Evolutionary conservation across 37 sponge, comb jelly and placozoan species (phyloP).

Genomic region (Chondrosia reniformis): DNA sequence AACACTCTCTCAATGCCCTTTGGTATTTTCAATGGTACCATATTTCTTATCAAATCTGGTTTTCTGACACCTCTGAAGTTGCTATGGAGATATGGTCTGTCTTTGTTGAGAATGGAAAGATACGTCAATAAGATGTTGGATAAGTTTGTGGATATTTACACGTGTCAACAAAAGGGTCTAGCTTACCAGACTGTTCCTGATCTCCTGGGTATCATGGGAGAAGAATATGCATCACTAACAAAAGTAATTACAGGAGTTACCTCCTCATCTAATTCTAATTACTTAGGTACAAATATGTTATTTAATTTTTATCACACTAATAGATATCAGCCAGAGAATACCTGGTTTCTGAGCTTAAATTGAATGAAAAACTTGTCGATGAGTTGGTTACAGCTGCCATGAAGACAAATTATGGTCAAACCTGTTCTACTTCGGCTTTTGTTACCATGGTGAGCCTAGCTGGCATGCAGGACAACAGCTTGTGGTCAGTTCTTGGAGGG

Average conservation of each 20-base stretch:
- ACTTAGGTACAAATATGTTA: not conserved
- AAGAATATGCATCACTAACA: conserved; percentile 35
- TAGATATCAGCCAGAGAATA: conserved; percentile 54
- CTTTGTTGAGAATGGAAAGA: conserved; percentile 34
- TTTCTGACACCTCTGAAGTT: conserved; percentile 36
- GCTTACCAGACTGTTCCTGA: conserved; percentile 66
- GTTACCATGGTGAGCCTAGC: conserved; percentile 68
- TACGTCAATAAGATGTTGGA: conserved; percentile 35
- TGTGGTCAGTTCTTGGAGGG: conserved; percentile 79
- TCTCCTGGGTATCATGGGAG: conserved; percentile 79
- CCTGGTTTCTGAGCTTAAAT: conserved; percentile 21
- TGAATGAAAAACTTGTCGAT: conserved; percentile 32
- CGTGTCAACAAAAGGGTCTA: conserved; percentile 50
- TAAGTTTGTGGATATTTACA: conserved; percentile 65
- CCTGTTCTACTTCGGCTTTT: conserved; percentile 45
- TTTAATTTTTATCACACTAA: not conserved
- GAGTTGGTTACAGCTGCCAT: conserved; percentile 70
- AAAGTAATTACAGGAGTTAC: not conserved
- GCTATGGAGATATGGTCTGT: conserved; percentile 64
- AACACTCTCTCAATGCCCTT: conserved; percentile 22
- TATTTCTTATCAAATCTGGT: conserved; percentile 43
- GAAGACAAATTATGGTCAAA: conserved; percentile 76
- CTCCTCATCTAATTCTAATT: not conserved
- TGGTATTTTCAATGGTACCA: conserved; percentile 63
- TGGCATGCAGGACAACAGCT: conserved; percentile 61